Evolutionary conservation across 2,113 vertebrate species (phyloP).

Genomic region (Alethe diademata): DNA sequence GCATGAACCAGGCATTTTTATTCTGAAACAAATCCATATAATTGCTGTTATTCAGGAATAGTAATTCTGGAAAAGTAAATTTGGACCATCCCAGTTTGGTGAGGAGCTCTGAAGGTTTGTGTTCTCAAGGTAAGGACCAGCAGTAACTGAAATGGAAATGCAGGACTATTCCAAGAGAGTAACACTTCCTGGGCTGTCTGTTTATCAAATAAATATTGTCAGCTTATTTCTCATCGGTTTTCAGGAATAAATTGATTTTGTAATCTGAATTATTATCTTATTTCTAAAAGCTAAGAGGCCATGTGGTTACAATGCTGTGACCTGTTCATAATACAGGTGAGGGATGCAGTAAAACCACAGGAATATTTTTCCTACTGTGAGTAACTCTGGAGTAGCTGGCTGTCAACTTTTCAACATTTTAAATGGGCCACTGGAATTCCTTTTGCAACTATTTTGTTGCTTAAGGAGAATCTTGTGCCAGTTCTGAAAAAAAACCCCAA

Average conservation of each 20-base stretch:
- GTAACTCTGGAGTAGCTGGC: background rate
- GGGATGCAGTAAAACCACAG: background rate
- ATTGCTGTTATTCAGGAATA: background rate
- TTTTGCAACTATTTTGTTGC: background rate
- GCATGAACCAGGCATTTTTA: rapidly evolving
- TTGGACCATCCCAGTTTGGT: background rate
- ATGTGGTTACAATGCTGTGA: background rate
- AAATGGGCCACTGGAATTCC: background rate
- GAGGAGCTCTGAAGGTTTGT: background rate
- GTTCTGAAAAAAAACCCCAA: background rate
- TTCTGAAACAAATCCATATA: background rate
- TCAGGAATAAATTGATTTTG: background rate
- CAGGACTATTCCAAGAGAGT: background rate
- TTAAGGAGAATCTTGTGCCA: background rate
- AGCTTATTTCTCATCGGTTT: background rate
- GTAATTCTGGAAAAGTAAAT: background rate
- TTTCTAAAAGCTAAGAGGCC: background rate
- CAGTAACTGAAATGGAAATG: rapidly evolving
- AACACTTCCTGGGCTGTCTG: rapidly evolving
- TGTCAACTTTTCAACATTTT: background rate
- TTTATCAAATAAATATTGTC: background rate
- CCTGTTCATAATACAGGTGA: background rate
- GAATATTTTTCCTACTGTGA: background rate
- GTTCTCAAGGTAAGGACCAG: background rate
- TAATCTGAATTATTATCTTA: background rate